Evolutionary conservation across 2,113 vertebrate genomes (phyloP).

Genomic region (Cebus imitator): DNA sequence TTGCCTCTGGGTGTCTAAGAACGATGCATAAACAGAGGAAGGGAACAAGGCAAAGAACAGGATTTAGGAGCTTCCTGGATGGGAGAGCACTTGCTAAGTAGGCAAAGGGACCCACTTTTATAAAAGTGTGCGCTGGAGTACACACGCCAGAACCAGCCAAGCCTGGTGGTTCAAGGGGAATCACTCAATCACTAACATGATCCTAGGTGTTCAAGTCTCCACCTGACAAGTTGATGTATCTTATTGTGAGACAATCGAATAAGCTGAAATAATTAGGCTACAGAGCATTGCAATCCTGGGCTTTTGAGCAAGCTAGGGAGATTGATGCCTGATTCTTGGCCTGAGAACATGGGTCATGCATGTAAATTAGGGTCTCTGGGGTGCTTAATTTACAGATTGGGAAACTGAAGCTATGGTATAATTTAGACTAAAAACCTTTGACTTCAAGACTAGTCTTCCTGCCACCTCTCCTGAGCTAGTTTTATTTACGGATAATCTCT

Average conservation of each 20-base stretch:
- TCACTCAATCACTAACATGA: not conserved
- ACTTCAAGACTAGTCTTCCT: not conserved
- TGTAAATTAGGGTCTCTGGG: not conserved
- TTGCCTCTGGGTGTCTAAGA: not conserved
- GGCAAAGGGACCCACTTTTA: not conserved
- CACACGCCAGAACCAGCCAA: not conserved
- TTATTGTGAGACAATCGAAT: not conserved
- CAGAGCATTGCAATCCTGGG: not conserved
- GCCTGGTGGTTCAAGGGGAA: not conserved
- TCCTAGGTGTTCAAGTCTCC: not conserved
- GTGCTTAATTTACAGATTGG: not conserved
- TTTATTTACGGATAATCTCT: not conserved
- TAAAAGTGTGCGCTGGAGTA: not conserved
- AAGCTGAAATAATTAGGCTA: not conserved
- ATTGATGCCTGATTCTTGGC: not conserved
- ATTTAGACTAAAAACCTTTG: not conserved
- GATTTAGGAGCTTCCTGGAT: constrained; percentile 5
- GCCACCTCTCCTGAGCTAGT: not conserved
- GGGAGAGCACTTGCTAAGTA: not conserved
- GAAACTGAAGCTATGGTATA: not conserved
- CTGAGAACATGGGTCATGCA: not conserved
- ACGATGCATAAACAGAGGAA: not conserved
- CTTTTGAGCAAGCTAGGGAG: not conserved
- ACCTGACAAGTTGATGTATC: not conserved
- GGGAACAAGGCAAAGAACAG: not conserved